Base-by-base conservation (phyloP, 2,888 invertebrate genomes). In the Keiferia lycopersicella region DNA sequence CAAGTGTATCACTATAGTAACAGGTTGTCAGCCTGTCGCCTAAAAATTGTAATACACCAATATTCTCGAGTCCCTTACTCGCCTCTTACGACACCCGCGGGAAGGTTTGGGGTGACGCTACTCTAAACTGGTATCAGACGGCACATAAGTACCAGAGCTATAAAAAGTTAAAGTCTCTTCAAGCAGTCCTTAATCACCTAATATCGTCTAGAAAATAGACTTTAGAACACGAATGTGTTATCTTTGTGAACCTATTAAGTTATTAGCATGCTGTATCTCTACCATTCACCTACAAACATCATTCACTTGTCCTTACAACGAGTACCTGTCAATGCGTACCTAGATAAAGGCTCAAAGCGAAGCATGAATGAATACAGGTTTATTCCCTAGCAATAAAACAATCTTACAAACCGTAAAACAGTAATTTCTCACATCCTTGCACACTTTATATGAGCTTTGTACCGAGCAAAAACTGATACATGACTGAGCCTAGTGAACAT, bases 401-500 rank as follows among this genome's bases (percentile, higher is more conserved):
- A n/a, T 26, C 1, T 6, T 26, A 66, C 18, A 58, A 16, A 57
- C 18, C 34, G 14, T 56, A 56, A 57, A 10, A 38, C 58, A 3
- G 16, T 58, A 58, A 58, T 58, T 58, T 58, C 58, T 39, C 58
- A 58, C 58, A 58, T 58, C 58, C 58, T 58, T 20, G 50, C 20
- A 16, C 50, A 50, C 16, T 58, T 18, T 16, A 16, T 34, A n/a
- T n/a, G n/a, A n/a, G n/a, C n/a, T n/a, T n/a, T n/a, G n/a, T n/a
- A 18, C 39, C 8, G 14, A 56, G 26, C 26, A 53, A 57, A 57
- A 57, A 30, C 57, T 16, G 16, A 18, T 56, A 56, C 14, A n/a
- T 41, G 14, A 34, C 34, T 34, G 10, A 34, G 4, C 10, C 1
- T 41, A 41, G 41, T 30, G 14, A 22, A 7, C 22, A 16, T 22